Conservation (phyloP, 2,797 vertebrate genomes). For the Hapalemur alaotrensis region DNA sequence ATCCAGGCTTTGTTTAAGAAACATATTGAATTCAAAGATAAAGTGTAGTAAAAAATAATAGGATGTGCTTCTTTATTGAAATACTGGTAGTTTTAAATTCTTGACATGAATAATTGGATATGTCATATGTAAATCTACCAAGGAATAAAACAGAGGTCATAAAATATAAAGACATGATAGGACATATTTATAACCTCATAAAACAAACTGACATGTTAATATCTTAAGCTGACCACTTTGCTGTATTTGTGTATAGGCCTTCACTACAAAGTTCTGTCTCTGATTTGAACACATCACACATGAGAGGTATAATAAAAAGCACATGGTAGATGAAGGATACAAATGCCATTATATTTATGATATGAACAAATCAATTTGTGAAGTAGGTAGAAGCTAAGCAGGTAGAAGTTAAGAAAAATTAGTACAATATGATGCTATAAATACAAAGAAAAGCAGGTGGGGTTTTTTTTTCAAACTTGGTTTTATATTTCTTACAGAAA, state of each 20-base stretch:
- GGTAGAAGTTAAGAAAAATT: neutral
- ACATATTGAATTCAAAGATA: slow-evolving; percentile 68
- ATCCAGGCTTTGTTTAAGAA: slow-evolving; percentile 64
- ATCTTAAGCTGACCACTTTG: slow-evolving; percentile 77
- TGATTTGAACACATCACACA: slow-evolving; percentile 61
- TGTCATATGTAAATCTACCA: slow-evolving; percentile 82
- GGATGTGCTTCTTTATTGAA: slow-evolving; percentile 74
- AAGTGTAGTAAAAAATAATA: slow-evolving; percentile 61
- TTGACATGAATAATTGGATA: slow-evolving; percentile 83
- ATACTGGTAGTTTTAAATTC: slow-evolving; percentile 80
- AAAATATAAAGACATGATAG: slow-evolving; percentile 84
- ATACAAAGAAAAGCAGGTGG: neutral
- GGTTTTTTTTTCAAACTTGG: neutral
- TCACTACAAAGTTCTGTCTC: slow-evolving; percentile 57
- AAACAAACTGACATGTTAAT: slow-evolving; percentile 84
- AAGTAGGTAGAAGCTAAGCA: neutral
- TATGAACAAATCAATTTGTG: neutral
- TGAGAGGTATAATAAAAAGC: slow-evolving; percentile 42
- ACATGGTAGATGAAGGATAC: neutral
- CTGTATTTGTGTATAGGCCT: slow-evolving; percentile 68
- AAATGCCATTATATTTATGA: slow-evolving; percentile 42
- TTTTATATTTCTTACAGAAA: neutral
- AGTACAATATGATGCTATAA: neutral
- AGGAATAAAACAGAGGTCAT: slow-evolving; percentile 83
- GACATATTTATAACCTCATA: slow-evolving; percentile 83